A percentile compares a stretch with the other conserved stretches of the same genome.
Conservation (phyloP, 2,797 vertebrate species). For the Cheirogaleus major region DNA sequence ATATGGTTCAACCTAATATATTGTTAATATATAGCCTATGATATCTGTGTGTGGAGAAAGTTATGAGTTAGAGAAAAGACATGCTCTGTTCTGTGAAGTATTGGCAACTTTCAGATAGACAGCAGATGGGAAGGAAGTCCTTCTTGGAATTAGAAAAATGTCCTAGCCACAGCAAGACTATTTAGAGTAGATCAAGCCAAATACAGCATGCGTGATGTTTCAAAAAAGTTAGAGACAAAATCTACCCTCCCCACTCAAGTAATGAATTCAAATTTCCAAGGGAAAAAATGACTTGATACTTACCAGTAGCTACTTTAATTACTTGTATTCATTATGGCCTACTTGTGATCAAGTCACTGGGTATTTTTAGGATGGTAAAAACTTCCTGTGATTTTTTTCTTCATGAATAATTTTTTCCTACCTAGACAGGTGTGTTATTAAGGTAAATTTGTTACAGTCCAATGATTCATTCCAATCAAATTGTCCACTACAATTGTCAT, state of each 20-base stretch:
- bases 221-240: background rate
- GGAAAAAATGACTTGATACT: conserved; percentile 5
- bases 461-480: background rate
- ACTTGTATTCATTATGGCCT: background rate
- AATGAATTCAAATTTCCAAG: background rate
- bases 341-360: background rate
- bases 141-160: background rate
- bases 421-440: background rate
- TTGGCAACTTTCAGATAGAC: background rate
- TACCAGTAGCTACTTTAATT: conserved; percentile 14
- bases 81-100: background rate
- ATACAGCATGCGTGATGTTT: background rate
- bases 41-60: background rate
- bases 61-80: background rate
- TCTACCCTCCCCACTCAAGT: background rate
- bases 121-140: background rate
- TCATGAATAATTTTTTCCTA: background rate
- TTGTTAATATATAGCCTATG: background rate
- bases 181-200: background rate
- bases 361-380: conserved; percentile 25
- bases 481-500: background rate
- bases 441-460: background rate
- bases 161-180: background rate
- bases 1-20: background rate
- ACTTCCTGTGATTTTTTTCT: background rate